Conservation (phyloP, 2,888 invertebrate genomes). For the Uropetala carovei region DNA sequence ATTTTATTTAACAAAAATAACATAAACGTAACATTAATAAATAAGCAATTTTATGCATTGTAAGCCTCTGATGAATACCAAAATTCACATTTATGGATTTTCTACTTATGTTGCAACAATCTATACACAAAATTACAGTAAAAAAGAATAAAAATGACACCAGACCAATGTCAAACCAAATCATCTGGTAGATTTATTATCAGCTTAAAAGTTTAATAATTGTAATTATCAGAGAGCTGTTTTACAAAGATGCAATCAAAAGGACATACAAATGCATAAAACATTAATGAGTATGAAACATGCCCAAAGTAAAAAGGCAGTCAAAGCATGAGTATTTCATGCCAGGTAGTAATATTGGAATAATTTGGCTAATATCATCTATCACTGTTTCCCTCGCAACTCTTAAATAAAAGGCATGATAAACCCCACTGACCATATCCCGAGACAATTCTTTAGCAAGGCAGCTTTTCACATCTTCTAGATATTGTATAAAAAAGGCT, state of each 20-base stretch:
- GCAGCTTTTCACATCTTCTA: neutral
- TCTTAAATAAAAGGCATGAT: slow-evolving; percentile 14
- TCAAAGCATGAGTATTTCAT: slow-evolving; percentile 8
- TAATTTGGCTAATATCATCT: slow-evolving; percentile 28
- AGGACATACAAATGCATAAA: slow-evolving; percentile 16
- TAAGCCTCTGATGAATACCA: neutral
- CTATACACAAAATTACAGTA: neutral
- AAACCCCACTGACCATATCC: slow-evolving; percentile 26
- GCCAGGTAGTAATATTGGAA: slow-evolving; percentile 17
- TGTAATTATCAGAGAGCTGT: neutral
- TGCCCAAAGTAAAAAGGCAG: slow-evolving; percentile 1
- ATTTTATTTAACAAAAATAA: slow-evolving; percentile 53
- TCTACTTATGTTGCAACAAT: neutral
- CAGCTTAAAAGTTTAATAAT: no score
- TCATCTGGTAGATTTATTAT: neutral
- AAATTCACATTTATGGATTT: neutral
- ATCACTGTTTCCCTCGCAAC: neutral
- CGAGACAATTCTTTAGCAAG: neutral
- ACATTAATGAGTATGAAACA: neutral
- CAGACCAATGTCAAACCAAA: neutral
- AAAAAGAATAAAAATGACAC: neutral
- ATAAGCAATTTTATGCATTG: slow-evolving; percentile 30
- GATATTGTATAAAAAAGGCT: slow-evolving; percentile 12
- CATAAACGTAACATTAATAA: slow-evolving; percentile 48
- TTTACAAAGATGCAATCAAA: neutral